Percentiles rank a stretch among this genome's conserved stretches.
These are phyloP conservation scores for Temnothorax ravouxi DNA, from an alignment of 2,888 invertebrate species.

Conservation along the genomic window DNA sequence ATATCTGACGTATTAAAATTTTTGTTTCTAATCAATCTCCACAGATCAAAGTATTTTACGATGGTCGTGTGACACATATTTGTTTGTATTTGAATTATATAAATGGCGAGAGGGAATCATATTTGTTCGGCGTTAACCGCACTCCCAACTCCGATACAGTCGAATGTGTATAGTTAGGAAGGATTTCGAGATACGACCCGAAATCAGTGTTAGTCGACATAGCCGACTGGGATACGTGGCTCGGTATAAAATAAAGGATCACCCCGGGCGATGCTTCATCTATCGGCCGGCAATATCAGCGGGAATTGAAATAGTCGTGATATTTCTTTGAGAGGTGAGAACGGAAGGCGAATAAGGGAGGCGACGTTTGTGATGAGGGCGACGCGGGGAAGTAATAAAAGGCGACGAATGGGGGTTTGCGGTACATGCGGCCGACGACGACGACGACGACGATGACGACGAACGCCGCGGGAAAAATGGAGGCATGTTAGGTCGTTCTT, in stretches of 20 bases:
- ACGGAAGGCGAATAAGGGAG: slow-evolving; percentile 40
- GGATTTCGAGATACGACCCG: slow-evolving; percentile 32
- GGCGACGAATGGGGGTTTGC: slow-evolving; percentile 73
- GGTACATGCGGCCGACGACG: slow-evolving; percentile 57
- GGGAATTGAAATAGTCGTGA: slow-evolving; percentile 84
- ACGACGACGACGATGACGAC: slow-evolving; percentile 14
- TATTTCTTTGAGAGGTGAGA: slow-evolving; percentile 79
- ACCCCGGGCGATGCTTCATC: slow-evolving; percentile 72
- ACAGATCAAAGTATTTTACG: background rate
- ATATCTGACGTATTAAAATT: background rate
- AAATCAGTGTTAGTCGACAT: slow-evolving; percentile 25
- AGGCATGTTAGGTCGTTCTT: slow-evolving; percentile 76
- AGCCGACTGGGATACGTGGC: slow-evolving; percentile 55
- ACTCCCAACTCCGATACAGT: background rate
- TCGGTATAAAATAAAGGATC: slow-evolving; percentile 80
- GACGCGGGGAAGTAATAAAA: slow-evolving; percentile 74
- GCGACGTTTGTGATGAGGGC: slow-evolving; percentile 50
- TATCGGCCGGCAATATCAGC: slow-evolving; percentile 83
- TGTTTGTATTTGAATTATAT: background rate
- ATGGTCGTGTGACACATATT: background rate
- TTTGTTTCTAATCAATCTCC: background rate
- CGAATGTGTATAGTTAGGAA: slow-evolving; percentile 20
- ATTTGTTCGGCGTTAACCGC: background rate
- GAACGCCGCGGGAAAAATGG: slow-evolving; percentile 76
- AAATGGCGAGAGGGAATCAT: background rate